phyloP scores from a whole-genome alignment of 2,113 vertebrate genomes.

The Embiotoca jacksoni region DNA sequence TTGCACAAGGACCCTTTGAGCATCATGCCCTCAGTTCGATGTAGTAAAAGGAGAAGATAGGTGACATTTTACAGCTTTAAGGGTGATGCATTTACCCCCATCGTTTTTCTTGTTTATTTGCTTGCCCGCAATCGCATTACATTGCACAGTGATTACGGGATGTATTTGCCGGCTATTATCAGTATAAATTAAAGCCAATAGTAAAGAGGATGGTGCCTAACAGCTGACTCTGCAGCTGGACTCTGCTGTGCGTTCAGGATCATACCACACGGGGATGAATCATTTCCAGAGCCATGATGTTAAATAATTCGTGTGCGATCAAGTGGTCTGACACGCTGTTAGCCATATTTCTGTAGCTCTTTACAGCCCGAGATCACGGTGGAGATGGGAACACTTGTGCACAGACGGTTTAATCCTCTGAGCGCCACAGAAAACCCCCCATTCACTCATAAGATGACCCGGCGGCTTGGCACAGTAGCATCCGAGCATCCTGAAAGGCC shows the following conservation, averaged over 20 bases:
- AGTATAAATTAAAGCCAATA: too few species aligned
- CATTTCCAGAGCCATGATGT: constrained; percentile 2
- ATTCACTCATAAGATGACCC: constrained; percentile 26
- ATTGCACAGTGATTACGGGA: not conserved
- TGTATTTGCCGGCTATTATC: not conserved
- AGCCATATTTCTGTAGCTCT: constrained; percentile 14
- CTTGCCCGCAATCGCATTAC: not conserved
- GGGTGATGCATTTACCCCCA: not conserved
- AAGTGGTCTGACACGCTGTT: not conserved
- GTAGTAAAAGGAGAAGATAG: not conserved
- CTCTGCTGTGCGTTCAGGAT: constrained; percentile 25
- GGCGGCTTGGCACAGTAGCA: constrained; percentile 59
- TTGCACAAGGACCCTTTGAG: not conserved
- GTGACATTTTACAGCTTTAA: not conserved
- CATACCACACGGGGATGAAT: constrained; percentile 20
- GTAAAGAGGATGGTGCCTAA: not conserved
- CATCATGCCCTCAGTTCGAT: too few species aligned
- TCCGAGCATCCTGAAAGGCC: constrained; percentile 67
- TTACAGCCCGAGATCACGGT: not conserved
- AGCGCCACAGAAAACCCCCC: constrained; percentile 34
- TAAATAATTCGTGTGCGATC: not conserved
- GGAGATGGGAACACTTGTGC: constrained; percentile 32
- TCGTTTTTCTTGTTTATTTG: not conserved
- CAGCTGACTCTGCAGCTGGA: constrained; percentile 59
- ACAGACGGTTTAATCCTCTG: constrained; percentile 52